A percentile compares a stretch with the other conserved stretches of the same genome.
Conservation (phyloP, 2,797 vertebrate species). For the Mus caroli region DNA sequence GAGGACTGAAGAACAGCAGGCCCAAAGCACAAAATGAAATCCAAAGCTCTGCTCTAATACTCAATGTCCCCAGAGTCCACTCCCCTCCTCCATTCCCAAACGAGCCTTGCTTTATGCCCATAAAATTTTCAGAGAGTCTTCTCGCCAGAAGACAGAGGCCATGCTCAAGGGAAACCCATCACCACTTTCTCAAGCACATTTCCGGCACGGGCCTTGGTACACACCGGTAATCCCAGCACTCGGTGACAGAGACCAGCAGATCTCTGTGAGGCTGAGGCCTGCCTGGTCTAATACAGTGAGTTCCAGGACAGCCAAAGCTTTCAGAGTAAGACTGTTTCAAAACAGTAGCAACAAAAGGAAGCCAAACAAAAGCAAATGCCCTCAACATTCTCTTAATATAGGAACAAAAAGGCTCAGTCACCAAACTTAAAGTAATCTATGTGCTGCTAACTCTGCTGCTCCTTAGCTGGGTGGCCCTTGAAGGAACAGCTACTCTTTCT, state of each 20-base stretch:
- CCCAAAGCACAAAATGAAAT: slow-evolving; percentile 57
- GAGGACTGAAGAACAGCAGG: slow-evolving; percentile 7
- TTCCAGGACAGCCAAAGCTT: neutral
- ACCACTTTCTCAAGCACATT: neutral
- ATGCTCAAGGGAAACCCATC: slow-evolving; percentile 1
- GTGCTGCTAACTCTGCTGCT: neutral
- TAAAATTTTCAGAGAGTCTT: neutral
- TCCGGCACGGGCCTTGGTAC: neutral
- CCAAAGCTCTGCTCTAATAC: neutral
- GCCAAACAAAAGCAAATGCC: neutral
- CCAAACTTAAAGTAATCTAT: no score
- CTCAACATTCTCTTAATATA: neutral
- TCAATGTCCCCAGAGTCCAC: neutral
- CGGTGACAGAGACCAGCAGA: neutral
- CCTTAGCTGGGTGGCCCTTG: neutral
- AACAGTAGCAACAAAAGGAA: neutral
- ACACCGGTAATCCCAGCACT: neutral
- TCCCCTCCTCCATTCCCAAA: neutral
- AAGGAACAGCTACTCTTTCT: neutral
- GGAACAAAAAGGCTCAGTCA: no score
- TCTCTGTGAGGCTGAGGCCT: neutral
- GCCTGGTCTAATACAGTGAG: neutral
- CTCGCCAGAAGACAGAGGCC: neutral
- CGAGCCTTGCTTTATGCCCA: neutral
- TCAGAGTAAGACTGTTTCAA: neutral